phyloP scores from a whole-genome alignment of 2,888 invertebrate genomes.

The Galerucella pusilla region DNA sequence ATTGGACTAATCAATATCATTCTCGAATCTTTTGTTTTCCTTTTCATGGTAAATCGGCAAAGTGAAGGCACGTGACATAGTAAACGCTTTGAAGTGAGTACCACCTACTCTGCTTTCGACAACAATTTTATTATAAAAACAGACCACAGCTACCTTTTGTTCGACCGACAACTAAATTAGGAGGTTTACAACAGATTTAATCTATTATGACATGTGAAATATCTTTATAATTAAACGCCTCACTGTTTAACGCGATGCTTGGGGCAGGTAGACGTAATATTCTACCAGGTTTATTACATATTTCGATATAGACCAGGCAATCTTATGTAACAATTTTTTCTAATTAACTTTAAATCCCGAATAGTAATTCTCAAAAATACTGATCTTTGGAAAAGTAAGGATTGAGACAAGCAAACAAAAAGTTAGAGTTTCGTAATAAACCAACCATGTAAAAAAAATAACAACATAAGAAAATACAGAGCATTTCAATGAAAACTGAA shows the following conservation, averaged over 20 bases:
- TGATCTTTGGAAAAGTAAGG: too few relatives aligned
- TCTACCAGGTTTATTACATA: constrained; percentile 27
- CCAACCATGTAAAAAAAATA: too few relatives aligned
- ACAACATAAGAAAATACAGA: too few relatives aligned
- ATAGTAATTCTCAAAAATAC: too few relatives aligned
- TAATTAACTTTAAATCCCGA: too few relatives aligned
- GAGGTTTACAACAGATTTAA: constrained; percentile 35
- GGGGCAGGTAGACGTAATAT: constrained; percentile 29
- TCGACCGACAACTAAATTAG: constrained; percentile 26
- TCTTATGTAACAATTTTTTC: background rate
- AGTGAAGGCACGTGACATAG: background rate
- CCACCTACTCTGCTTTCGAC: constrained; percentile 1
- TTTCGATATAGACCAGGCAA: constrained; percentile 7
- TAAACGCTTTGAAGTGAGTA: background rate
- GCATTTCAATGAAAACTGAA: too few relatives aligned
- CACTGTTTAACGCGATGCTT: constrained; percentile 34
- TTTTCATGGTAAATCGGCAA: background rate
- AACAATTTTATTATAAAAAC: constrained; percentile 5
- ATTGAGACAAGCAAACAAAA: too few relatives aligned
- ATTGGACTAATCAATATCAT: background rate
- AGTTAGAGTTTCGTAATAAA: too few relatives aligned
- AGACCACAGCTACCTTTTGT: constrained; percentile 7
- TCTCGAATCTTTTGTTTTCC: background rate
- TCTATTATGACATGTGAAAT: constrained; percentile 36
- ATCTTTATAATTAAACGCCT: constrained; percentile 36